Percentiles rank a stretch among this genome's conserved stretches.
Conservation (phyloP, 2,888 invertebrate species). For the Hypena proboscidalis region DNA sequence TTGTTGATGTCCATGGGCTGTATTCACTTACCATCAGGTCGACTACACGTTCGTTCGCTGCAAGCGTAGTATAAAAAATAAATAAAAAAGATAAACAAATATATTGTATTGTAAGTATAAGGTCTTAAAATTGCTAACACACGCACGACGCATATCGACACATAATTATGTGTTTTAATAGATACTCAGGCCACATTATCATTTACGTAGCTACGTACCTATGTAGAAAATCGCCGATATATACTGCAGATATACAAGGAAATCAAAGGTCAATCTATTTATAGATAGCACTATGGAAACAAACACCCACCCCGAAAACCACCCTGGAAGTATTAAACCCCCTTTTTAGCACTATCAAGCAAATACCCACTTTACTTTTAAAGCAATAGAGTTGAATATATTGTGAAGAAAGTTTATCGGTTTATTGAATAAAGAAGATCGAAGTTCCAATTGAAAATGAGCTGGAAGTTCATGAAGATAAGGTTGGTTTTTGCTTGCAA, state of each 20-base stretch:
- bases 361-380: slow-evolving; percentile 42
- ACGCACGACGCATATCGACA: too few species aligned
- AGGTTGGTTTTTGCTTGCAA: slow-evolving; percentile 10
- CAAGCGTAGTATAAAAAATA: too few species aligned
- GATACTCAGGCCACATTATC: too few species aligned
- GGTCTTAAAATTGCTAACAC: too few species aligned
- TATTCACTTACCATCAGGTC: too few species aligned
- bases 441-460: background rate
- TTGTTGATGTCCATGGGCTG: too few species aligned
- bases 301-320: slow-evolving; percentile 49
- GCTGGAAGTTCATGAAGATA: fast-evolving
- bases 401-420: slow-evolving; percentile 21
- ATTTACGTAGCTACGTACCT: too few species aligned
- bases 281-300: slow-evolving; percentile 61
- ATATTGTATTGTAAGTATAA: too few species aligned
- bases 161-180: too few species aligned
- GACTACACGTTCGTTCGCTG: too few species aligned
- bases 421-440: slow-evolving; percentile 51
- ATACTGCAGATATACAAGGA: background rate
- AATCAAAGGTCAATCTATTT: slow-evolving; percentile 35
- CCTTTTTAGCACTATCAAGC: slow-evolving; percentile 54
- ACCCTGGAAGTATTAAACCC: slow-evolving; percentile 59
- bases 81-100: too few species aligned
- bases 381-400: slow-evolving; percentile 30
- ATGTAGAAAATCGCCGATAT: too few species aligned